Evolutionary conservation across 2,113 vertebrate genomes (phyloP), one percentile per base, ranked within the genome.

Genomic region (Tauraco erythrolophus): DNA sequence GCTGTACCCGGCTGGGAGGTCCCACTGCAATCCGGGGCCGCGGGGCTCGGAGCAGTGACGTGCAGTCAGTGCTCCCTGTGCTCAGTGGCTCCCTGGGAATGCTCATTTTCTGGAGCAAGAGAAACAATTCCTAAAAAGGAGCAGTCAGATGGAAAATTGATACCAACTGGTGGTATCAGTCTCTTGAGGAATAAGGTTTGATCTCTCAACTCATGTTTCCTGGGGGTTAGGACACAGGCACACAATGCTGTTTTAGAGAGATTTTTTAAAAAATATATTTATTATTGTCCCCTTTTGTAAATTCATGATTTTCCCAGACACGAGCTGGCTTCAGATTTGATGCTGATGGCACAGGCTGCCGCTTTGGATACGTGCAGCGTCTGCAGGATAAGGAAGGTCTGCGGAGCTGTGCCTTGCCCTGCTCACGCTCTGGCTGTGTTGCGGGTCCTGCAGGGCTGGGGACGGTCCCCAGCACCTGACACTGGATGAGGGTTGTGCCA

Each of bases 61-160:
- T 8, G 39, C 7, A 37, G 58, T 33, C 51, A 1, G 82, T 3
- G 18, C 43, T 92, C 78, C 87, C 83, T 27, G 48, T 0, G 11
- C 33, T 57, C 1, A 2, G 43, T 46, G 78, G 9, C 75, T 97
- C 82, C 85, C 62, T 83, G 76, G 66, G 71, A 95, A 72, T 0
- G 1, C 4, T 71, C 1, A 0, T 77, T 91, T 65, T 87, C 88
- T 89, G 88, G 45, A 92, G 80, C 37, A 41, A 50, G 68, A 74
- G 80, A 81, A 95, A 94, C 83, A 70, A 54, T 39, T 92, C 93
- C 94, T 92, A 89, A 96, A 96, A 97, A 96, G 93, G 95, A 96
- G 87, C 64, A 82, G 91, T 33, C 16, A 6, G 72, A 82, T 84
- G 91, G 95, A 75, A 96, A 96, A 92, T 64, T 60, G 94, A 82